phyloP scores from a whole-genome alignment of 1,140 invertebrate genomes.

The Cydia strobilella region DNA sequence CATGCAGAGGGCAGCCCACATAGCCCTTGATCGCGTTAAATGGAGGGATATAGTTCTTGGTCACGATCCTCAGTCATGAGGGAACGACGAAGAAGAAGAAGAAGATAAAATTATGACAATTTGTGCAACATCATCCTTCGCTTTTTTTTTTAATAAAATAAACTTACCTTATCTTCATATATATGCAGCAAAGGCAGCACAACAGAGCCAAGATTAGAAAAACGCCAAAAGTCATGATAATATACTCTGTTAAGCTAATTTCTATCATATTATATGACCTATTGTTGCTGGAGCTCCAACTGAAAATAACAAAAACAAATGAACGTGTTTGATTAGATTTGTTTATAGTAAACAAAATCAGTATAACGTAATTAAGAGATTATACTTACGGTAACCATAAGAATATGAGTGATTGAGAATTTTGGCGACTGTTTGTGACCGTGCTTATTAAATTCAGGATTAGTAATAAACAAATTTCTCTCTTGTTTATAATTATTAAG shows the following conservation, averaged over 20 bases:
- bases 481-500: background rate
- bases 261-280: constrained; percentile 16
- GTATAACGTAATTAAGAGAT: background rate
- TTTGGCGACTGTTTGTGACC: background rate
- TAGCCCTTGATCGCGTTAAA: no score
- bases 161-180: constrained; percentile 57
- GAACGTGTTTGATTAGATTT: background rate
- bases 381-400: background rate
- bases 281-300: background rate
- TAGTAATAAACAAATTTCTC: background rate
- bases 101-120: no score
- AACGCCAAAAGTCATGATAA: constrained; percentile 45
- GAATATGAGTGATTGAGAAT: background rate
- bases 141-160: background rate
- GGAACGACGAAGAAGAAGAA: no score
- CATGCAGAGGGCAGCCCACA: no score
- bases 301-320: constrained; percentile 25
- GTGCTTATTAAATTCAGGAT: background rate
- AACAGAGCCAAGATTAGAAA: constrained; percentile 47
- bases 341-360: background rate
- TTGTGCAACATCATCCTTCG: no score
- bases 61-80: no score
- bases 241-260: constrained; percentile 39
- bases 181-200: constrained; percentile 52
- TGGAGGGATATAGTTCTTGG: no score